These are phyloP conservation scores for Patella ulyssiponensis DNA, from an alignment of 2,888 invertebrate genomes.

Conservation along the genomic window DNA sequence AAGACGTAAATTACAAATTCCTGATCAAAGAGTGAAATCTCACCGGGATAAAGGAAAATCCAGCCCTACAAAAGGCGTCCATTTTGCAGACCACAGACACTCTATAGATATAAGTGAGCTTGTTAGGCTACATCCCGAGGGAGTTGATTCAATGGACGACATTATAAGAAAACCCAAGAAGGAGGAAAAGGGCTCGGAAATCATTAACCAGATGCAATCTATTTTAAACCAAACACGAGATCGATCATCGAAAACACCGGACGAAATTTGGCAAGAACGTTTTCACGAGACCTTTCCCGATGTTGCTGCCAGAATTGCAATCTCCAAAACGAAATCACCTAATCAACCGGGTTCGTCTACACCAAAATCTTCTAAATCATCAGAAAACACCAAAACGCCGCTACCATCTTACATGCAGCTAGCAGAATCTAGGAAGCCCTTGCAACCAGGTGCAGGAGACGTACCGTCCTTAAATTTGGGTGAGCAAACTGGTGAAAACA, in stretches of 20 bases:
- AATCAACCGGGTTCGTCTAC: not conserved
- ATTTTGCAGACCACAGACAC: not conserved
- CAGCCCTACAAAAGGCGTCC: no score
- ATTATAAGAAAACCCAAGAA: no score
- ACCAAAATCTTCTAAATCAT: not conserved
- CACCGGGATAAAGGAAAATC: no score
- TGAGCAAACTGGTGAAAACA: not conserved
- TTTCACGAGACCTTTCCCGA: not conserved
- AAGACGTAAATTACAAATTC: no score
- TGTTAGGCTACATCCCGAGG: not conserved
- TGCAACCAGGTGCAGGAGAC: not conserved
- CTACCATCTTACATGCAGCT: not conserved
- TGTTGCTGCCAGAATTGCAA: not conserved
- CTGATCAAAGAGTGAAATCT: no score
- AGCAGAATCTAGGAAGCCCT: not conserved
- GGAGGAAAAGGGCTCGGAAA: not conserved
- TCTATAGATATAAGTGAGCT: constrained; percentile 1
- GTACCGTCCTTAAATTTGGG: not conserved
- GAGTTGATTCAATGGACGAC: not conserved
- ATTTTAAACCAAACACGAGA: not conserved
- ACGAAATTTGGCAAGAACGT: constrained; percentile 2
- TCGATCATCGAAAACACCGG: not conserved
- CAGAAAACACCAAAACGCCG: not conserved
- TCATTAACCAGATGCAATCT: constrained; percentile 1
- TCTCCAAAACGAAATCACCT: not conserved